A percentile compares a stretch with the other conserved stretches of the same genome.
Conservation (phyloP, 2,113 vertebrate genomes). For the Mormoops blainvillei region DNA sequence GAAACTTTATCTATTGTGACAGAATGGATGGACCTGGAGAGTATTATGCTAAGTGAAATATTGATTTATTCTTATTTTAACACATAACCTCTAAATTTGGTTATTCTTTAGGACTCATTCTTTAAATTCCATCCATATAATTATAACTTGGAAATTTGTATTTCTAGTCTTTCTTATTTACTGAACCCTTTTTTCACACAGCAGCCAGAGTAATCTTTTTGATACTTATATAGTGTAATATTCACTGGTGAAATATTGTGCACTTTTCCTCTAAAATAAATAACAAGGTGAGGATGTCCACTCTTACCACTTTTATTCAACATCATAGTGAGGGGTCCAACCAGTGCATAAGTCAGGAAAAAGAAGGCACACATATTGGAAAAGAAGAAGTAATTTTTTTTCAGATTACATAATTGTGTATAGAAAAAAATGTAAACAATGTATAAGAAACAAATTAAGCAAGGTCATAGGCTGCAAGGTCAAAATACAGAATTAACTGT, state of each 20-base stretch:
- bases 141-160: slow-evolving; percentile 11
- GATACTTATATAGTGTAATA: neutral
- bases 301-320: neutral
- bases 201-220: neutral
- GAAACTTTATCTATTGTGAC: too few species aligned
- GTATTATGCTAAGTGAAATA: too few species aligned
- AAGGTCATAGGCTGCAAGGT: neutral
- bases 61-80: slow-evolving; percentile 1
- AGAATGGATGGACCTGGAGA: too few species aligned
- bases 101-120: neutral
- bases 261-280: neutral
- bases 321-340: neutral
- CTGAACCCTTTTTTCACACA: neutral
- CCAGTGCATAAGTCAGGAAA: neutral
- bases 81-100: neutral
- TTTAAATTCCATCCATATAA: neutral
- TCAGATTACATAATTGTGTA: neutral
- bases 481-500: neutral
- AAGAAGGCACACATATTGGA: neutral
- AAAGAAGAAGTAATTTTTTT: neutral
- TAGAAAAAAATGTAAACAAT: neutral
- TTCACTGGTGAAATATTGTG: slow-evolving; percentile 7
- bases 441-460: neutral
- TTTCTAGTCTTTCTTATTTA: neutral
- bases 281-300: neutral